Percentiles rank a stretch among this genome's conserved stretches.
Conservation (phyloP, 2,888 invertebrate species). For the Trissoscelio sp. region DNA sequence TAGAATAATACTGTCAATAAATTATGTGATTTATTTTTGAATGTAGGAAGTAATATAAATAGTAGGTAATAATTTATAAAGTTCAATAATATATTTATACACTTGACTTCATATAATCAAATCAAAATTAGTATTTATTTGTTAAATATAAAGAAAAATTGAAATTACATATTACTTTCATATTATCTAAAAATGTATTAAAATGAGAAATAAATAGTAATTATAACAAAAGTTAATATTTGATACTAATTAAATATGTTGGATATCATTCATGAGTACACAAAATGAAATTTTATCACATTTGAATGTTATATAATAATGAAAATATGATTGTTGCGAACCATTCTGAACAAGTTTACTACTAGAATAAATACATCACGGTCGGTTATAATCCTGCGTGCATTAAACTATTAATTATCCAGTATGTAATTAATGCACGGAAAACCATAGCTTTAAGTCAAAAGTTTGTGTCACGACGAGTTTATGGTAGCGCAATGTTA, state of each 20-base stretch:
- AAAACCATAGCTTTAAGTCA: constrained; percentile 47
- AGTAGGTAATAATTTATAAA: too few species aligned
- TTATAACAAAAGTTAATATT: too few species aligned
- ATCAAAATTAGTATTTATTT: too few species aligned
- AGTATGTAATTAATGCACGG: constrained; percentile 53
- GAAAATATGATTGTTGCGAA: constrained; percentile 17
- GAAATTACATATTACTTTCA: too few species aligned
- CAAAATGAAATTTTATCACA: constrained; percentile 20
- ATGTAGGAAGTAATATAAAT: too few species aligned
- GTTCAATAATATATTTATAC: too few species aligned
- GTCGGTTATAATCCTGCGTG: constrained; percentile 23
- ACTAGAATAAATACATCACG: constrained; percentile 31
- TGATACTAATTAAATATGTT: constrained; percentile 34
- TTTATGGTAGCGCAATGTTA: constrained; percentile 19
- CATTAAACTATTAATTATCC: constrained; percentile 58
- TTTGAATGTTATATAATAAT: constrained; percentile 32
- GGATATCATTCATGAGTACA: constrained; percentile 2
- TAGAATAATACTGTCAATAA: too few species aligned
- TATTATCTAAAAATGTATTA: too few species aligned
- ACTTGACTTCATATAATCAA: too few species aligned
- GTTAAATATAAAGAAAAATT: too few species aligned
- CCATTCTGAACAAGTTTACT: constrained; percentile 29
- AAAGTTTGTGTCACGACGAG: constrained; percentile 40
- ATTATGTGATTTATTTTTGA: too few species aligned
- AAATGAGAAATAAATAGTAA: too few species aligned